Conservation (phyloP, 2,113 vertebrate genomes). For the Lycaon pictus region DNA sequence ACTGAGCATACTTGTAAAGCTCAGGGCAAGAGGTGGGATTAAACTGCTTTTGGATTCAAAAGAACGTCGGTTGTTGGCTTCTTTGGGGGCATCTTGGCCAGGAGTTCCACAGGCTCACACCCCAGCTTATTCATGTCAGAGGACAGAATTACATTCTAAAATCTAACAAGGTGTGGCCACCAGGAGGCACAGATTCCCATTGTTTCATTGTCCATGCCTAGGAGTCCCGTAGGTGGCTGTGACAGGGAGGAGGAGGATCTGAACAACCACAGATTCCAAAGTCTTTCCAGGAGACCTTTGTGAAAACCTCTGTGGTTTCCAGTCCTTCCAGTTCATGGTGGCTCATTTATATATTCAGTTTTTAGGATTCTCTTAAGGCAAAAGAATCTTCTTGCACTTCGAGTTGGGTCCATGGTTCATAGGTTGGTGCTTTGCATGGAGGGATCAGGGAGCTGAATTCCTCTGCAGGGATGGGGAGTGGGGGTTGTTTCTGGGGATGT, state of each 20-base stretch:
- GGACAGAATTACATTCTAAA: background rate
- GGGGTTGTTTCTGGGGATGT: background rate
- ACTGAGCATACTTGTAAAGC: background rate
- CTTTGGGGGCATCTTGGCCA: background rate
- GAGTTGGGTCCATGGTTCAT: fast-evolving
- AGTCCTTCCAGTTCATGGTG: background rate
- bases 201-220: background rate
- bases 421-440: background rate
- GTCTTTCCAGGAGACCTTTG: background rate
- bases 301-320: background rate
- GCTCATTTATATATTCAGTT: background rate
- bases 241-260: background rate
- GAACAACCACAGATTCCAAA: background rate
- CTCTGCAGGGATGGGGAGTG: background rate
- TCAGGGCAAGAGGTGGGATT: background rate
- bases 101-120: background rate
- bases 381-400: background rate
- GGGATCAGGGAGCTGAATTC: background rate
- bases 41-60: background rate
- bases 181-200: background rate
- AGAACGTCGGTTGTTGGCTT: background rate
- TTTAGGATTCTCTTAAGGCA: background rate
- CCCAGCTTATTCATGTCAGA: background rate
- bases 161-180: background rate
- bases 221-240: background rate